Evolutionary conservation across 2,797 vertebrate species (phyloP).

Genomic region (Poecilia velifera): DNA sequence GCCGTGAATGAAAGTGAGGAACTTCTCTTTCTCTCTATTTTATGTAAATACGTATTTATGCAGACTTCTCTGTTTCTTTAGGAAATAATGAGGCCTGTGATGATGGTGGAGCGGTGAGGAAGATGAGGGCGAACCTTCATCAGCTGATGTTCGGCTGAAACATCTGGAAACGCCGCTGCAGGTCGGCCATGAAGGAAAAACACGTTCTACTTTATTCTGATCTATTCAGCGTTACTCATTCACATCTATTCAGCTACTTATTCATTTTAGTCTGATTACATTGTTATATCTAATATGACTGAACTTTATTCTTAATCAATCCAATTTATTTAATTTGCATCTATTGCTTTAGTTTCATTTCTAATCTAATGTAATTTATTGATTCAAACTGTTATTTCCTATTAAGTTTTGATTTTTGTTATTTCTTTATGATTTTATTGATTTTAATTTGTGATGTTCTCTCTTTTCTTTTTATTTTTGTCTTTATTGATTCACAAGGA

Average conservation of each 20-base stretch:
- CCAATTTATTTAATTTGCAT: background rate
- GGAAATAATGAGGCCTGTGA: background rate
- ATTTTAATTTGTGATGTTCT: background rate
- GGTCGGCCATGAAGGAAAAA: background rate
- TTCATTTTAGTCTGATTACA: accelerated
- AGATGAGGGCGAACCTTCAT: slow-evolving; percentile 21
- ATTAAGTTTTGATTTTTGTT: background rate
- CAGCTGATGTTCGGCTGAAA: slow-evolving; percentile 31
- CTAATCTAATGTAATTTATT: background rate
- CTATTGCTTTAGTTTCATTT: background rate
- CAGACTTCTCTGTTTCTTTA: background rate
- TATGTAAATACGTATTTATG: background rate
- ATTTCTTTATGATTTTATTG: background rate
- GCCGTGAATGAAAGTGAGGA: background rate
- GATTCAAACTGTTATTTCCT: background rate
- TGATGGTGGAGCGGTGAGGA: slow-evolving; percentile 13
- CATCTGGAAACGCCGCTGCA: slow-evolving; percentile 31
- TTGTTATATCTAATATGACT: background rate
- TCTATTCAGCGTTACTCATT: background rate
- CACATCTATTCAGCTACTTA: background rate
- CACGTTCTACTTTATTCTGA: background rate
- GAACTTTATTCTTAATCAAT: background rate
- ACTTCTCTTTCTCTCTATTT: background rate
- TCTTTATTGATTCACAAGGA: too few relatives aligned
- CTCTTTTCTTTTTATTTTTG: background rate